Evolutionary conservation across 1,140 invertebrate genomes (phyloP), one percentile per base, ranked within the genome.

Genomic region (Branchinecta lynchi): DNA sequence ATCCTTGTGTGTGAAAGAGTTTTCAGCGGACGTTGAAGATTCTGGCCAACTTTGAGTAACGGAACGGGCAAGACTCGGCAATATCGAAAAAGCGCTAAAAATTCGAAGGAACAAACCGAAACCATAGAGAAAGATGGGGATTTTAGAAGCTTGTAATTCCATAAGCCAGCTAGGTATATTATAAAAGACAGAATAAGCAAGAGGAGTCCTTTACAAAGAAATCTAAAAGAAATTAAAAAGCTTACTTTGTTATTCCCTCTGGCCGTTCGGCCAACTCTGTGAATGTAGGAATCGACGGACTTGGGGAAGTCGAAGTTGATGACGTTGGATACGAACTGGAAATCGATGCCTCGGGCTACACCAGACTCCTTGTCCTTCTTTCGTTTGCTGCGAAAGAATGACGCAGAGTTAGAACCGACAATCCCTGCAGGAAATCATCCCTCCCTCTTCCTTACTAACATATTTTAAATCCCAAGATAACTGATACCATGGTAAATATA

Each of bases 301-400:
- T 83, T 76, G 0, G 96, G 96, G 79, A 98, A 98, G 78, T 99
- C 96, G 80, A 98, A 98, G 79, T 99, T 99, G 46, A 99, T 89
- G 0, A 99, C 92, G 81, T 98, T 98, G 0, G 93, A 87, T 0
- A 99, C 94, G 79, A 88, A 91, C 75, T 98, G 93, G 78, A 99
- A 99, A 80, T 99, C 96, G 72, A 99, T 96, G 32, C 96, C 96
- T 70, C 96, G 83, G 0, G 94, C 89, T 5, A 97, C 90, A 20
- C 95, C 93, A 45, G 91, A 95, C 79, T 99, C 96, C 76, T 88
- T 88, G 77, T 98, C 95, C 75, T 86, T 88, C 72, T 85, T 87
- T 0, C 87, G 80, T 78, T 88, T 90, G 12, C 84, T 75, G 51
- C 72, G 73, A 51, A 69, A 45, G 65, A 67, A 65, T 15, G 44